Conservation (phyloP, 2,113 vertebrate genomes). For the Fregata magnificens region DNA sequence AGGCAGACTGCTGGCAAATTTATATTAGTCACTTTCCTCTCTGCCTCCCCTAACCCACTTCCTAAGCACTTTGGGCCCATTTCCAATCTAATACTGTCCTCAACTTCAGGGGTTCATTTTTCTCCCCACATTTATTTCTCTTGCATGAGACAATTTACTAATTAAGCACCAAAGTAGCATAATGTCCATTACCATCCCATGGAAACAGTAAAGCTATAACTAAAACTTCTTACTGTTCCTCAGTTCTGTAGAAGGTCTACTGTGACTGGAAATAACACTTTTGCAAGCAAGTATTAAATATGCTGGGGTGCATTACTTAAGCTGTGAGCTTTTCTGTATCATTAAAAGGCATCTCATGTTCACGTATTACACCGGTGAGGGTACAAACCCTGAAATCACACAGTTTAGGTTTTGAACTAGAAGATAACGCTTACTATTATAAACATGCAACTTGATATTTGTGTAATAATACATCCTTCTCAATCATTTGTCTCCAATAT, state of each 20-base stretch:
- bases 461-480: background rate
- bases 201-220: background rate
- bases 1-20: conserved; percentile 64
- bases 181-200: background rate
- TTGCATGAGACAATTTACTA: background rate
- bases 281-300: background rate
- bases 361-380: rapidly evolving
- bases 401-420: background rate
- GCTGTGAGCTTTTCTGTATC: background rate
- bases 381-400: background rate
- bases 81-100: background rate
- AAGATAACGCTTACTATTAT: background rate
- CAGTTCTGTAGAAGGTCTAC: background rate
- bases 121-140: background rate
- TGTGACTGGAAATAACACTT: background rate
- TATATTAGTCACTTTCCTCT: conserved; percentile 10
- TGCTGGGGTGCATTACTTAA: background rate
- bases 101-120: background rate
- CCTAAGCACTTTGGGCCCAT: background rate
- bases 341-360: background rate
- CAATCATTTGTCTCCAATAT: background rate
- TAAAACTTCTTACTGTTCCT: background rate
- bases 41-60: background rate
- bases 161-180: background rate
- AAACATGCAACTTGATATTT: background rate